Conservation (phyloP, 2,113 vertebrate genomes). For the Agapornis roseicollis region DNA sequence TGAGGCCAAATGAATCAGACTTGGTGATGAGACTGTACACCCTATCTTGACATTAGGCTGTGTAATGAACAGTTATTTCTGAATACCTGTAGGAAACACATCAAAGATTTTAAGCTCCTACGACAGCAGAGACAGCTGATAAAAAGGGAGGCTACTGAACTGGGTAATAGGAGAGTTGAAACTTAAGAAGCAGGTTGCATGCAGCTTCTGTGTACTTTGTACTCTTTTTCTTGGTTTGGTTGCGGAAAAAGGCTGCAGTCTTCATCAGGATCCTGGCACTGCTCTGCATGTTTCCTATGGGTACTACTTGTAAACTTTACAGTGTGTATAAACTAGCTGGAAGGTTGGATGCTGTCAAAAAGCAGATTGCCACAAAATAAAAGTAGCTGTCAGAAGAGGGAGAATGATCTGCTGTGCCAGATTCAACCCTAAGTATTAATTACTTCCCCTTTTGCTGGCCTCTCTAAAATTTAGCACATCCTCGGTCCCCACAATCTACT, state of each 20-base stretch:
- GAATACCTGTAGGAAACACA: not conserved
- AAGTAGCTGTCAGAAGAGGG: not conserved
- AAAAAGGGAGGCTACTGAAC: not conserved
- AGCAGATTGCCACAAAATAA: not conserved
- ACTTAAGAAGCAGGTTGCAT: accelerated
- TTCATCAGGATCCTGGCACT: not conserved
- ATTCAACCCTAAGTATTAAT: not conserved
- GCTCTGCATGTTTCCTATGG: not conserved
- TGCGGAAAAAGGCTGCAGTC: not conserved
- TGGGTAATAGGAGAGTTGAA: not conserved
- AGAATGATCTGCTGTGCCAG: not conserved
- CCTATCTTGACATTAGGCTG: not conserved
- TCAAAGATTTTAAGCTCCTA: not conserved
- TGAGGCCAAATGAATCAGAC: not conserved
- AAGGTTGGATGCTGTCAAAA: not conserved
- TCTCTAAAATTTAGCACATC: not conserved
- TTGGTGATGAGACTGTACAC: not conserved
- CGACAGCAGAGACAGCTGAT: not conserved
- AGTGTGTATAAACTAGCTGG: not conserved
- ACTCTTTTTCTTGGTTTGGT: not conserved
- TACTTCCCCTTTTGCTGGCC: not conserved
- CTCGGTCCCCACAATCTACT: not conserved
- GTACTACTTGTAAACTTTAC: not conserved
- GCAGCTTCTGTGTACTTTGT: not conserved
- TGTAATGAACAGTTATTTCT: not conserved